A percentile compares a stretch with the other conserved stretches of the same genome.
Conservation (phyloP, 2,113 vertebrate genomes). For the Syngnathus typhle region DNA sequence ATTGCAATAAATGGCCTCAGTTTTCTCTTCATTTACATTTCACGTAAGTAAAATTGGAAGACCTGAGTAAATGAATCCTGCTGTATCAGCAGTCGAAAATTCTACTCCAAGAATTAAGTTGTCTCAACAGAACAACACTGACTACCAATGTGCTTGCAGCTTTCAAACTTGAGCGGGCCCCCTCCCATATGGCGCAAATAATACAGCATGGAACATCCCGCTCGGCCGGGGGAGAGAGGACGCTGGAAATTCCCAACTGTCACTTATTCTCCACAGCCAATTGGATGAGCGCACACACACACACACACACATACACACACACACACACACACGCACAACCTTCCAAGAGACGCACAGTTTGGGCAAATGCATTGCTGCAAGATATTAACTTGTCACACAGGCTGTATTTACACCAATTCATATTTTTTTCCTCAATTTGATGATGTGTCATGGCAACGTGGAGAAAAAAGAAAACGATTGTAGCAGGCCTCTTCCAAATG, state of each 20-base stretch:
- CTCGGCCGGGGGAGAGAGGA: conserved; percentile 26
- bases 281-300: not conserved
- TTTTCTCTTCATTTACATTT: too few relatives aligned
- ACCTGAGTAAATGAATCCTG: not conserved
- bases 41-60: too few relatives aligned
- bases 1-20: too few relatives aligned
- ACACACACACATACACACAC: not conserved
- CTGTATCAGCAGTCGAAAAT: not conserved
- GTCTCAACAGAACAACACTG: not conserved
- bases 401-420: not conserved
- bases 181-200: conserved; percentile 60
- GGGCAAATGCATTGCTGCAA: not conserved
- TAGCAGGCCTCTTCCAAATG: not conserved
- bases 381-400: not conserved
- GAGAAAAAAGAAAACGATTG: not conserved
- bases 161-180: conserved; percentile 46
- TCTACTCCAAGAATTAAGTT: not conserved
- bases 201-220: conserved; percentile 84
- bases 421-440: not conserved
- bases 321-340: not conserved
- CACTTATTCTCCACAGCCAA: conserved; percentile 21
- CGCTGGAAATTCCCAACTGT: conserved; percentile 71
- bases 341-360: not conserved
- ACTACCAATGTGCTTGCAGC: conserved; percentile 32
- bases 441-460: not conserved